These are phyloP conservation scores for Drosophila virilis DNA, from an alignment of 1,140 invertebrate species.

Conservation along the genomic window DNA sequence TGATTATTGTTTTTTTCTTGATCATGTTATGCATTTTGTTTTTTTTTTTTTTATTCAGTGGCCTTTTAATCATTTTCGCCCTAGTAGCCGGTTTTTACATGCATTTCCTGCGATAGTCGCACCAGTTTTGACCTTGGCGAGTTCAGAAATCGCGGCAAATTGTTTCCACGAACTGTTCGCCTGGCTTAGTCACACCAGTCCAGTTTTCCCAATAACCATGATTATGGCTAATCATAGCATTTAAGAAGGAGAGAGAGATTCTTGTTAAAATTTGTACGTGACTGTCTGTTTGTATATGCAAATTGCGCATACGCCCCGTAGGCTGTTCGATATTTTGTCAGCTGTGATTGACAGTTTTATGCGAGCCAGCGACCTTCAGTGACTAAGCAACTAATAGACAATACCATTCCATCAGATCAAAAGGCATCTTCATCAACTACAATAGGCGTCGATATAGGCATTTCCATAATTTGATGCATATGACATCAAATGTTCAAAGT, in stretches of 20 bases:
- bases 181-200: slow-evolving; percentile 18
- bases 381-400: slow-evolving; percentile 49
- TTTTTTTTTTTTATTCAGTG: slow-evolving; percentile 15
- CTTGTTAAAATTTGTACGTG: slow-evolving; percentile 13
- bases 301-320: slow-evolving; percentile 57
- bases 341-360: slow-evolving; percentile 61
- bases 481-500: slow-evolving; percentile 51
- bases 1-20: slow-evolving; percentile 40
- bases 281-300: slow-evolving; percentile 7
- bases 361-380: slow-evolving; percentile 56
- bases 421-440: slow-evolving; percentile 44
- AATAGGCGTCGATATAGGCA: slow-evolving; percentile 55
- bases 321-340: slow-evolving; percentile 9
- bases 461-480: slow-evolving; percentile 67
- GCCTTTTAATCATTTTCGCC: slow-evolving; percentile 50
- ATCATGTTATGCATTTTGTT: slow-evolving; percentile 32
- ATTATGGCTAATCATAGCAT: slow-evolving; percentile 50
- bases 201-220: slow-evolving; percentile 11
- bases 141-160: slow-evolving; percentile 58
- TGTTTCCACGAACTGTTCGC: slow-evolving; percentile 37
- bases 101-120: slow-evolving; percentile 63
- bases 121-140: slow-evolving; percentile 46
- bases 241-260: slow-evolving; percentile 20
- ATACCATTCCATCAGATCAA: slow-evolving; percentile 30
- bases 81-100: slow-evolving; percentile 63